These are phyloP conservation scores for Xenopus borealis DNA, from an alignment of 2,113 vertebrate species.

Conservation along the genomic window DNA sequence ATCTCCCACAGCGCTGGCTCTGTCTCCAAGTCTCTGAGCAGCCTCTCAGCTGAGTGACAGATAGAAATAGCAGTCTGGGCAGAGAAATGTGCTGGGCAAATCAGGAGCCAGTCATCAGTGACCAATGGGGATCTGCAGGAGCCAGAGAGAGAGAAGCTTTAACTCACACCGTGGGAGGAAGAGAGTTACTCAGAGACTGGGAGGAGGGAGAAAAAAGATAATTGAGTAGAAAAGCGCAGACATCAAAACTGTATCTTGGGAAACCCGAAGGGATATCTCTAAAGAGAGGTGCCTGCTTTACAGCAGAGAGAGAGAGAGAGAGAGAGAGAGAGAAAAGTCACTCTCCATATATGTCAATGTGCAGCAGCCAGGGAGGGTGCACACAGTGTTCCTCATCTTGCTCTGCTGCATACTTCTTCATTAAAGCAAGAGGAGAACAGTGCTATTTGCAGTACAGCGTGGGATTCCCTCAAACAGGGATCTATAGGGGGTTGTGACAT, in stretches of 20 bases:
- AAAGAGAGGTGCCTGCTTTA: neutral
- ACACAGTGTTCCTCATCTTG: neutral
- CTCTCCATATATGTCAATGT: slow-evolving; percentile 3
- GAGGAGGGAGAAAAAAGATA: slow-evolving; percentile 15
- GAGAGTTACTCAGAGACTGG: neutral
- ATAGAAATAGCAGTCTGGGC: neutral
- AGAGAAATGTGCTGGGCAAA: slow-evolving; percentile 19
- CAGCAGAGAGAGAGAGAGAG: neutral
- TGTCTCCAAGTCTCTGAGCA: slow-evolving; percentile 2
- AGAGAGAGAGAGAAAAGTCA: neutral
- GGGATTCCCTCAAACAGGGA: slow-evolving; percentile 16
- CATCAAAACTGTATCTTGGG: slow-evolving; percentile 1
- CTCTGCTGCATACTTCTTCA: neutral
- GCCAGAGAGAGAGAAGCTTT: neutral
- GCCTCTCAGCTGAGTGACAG: slow-evolving; percentile 18
- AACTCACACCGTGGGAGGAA: slow-evolving; percentile 34
- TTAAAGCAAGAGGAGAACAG: slow-evolving; percentile 35
- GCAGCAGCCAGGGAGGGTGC: slow-evolving; percentile 1
- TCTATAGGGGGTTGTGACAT: neutral
- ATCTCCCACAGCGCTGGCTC: neutral
- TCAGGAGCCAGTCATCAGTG: slow-evolving; percentile 23
- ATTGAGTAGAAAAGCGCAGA: slow-evolving; percentile 14
- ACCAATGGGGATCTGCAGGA: slow-evolving; percentile 13
- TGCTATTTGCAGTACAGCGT: slow-evolving; percentile 27
- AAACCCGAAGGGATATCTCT: slow-evolving; percentile 1